Percentiles rank a stretch among this genome's conserved stretches.
phyloP scores from a whole-genome alignment of 2,888 invertebrate species.

The Drosophila affinis region DNA sequence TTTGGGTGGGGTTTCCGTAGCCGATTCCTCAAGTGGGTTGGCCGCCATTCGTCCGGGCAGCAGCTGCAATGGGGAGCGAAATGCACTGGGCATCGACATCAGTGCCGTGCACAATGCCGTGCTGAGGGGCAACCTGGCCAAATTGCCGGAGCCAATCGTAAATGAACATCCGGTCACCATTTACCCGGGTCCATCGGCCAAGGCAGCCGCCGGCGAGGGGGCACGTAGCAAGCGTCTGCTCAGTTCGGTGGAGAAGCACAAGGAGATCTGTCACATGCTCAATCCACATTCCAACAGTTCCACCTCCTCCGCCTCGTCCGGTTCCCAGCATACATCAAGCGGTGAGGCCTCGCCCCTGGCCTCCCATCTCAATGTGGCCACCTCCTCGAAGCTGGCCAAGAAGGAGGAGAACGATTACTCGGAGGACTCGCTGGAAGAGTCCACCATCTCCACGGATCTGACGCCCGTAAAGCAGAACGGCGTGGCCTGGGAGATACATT shows the following conservation, averaged over 20 bases:
- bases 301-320: slow-evolving; percentile 60
- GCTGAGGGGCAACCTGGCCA: slow-evolving; percentile 82
- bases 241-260: slow-evolving; percentile 90
- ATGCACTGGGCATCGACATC: slow-evolving; percentile 83
- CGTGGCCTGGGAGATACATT: slow-evolving; percentile 94
- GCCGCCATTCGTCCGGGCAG: slow-evolving; percentile 63
- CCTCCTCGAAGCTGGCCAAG: slow-evolving; percentile 71
- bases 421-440: slow-evolving; percentile 91
- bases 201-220: slow-evolving; percentile 41
- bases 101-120: slow-evolving; percentile 84
- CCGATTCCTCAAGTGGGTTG: slow-evolving; percentile 53
- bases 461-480: slow-evolving; percentile 90
- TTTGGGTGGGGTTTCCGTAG: slow-evolving; percentile 46
- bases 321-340: slow-evolving; percentile 66
- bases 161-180: slow-evolving; percentile 89
- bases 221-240: slow-evolving; percentile 68
- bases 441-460: slow-evolving; percentile 84
- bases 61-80: slow-evolving; percentile 83
- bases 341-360: slow-evolving; percentile 71
- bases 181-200: slow-evolving; percentile 85
- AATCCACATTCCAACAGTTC: slow-evolving; percentile 77
- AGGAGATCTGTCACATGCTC: slow-evolving; percentile 89
- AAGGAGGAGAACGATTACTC: slow-evolving; percentile 88
- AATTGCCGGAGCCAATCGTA: slow-evolving; percentile 83
- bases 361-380: slow-evolving; percentile 61